These are phyloP conservation scores for Brachionus manjavacas DNA, from an alignment of 1,140 invertebrate genomes.

Conservation along the genomic window DNA sequence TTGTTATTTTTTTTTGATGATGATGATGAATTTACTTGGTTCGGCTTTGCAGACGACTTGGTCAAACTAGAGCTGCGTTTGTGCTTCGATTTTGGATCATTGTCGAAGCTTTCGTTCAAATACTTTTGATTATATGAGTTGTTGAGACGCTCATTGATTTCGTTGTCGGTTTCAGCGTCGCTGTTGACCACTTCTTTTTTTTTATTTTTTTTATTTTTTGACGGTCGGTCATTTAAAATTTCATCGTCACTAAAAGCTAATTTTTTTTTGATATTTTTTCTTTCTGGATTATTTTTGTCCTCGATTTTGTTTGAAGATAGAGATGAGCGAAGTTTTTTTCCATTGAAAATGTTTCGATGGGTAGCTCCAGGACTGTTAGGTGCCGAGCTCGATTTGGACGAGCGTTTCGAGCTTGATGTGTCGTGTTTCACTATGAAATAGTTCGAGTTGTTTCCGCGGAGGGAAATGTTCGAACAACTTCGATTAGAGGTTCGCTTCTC, in stretches of 20 bases:
- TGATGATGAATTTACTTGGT: background rate
- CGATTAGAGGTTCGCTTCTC: constrained; percentile 19
- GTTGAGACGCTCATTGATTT: constrained; percentile 7
- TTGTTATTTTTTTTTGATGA: constrained; percentile 4
- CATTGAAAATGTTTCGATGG: background rate
- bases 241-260: constrained; percentile 39
- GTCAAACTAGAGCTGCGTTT: constrained; percentile 24
- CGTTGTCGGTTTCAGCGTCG: constrained; percentile 13
- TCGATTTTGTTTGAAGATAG: constrained; percentile 37
- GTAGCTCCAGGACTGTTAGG: constrained; percentile 1
- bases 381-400: constrained; percentile 22
- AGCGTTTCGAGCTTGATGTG: background rate
- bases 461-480: constrained; percentile 1
- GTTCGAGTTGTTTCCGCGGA: constrained; percentile 4
- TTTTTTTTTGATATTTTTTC: constrained; percentile 34
- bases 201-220: background rate
- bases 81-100: constrained; percentile 23
- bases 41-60: background rate
- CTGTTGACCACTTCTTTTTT: constrained; percentile 1
- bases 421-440: constrained; percentile 23
- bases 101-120: constrained; percentile 18
- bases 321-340: constrained; percentile 12
- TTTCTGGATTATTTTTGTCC: constrained; percentile 34
- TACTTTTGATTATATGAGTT: constrained; percentile 35
- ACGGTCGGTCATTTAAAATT: constrained; percentile 26